These are phyloP conservation scores for Phacellophora camtschatica DNA, from an alignment of 30 jellyfish, hydroid and myxozoan species.

Conservation along the genomic window DNA sequence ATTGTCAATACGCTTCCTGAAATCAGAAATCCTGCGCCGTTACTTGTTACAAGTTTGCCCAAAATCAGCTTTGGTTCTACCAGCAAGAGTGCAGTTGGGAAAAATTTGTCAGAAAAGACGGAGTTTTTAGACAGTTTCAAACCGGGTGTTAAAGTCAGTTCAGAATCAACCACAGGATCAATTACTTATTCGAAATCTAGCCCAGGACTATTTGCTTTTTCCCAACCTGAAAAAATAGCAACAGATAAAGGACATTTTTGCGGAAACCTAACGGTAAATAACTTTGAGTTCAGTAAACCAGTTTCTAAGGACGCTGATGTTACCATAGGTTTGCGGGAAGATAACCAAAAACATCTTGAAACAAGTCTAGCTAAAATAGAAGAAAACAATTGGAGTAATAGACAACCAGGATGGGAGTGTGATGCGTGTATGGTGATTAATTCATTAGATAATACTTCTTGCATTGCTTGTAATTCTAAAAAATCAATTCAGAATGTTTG, in stretches of 20 bases:
- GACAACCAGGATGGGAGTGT: conserved; percentile 67
- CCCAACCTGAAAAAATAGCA: conserved; percentile 46
- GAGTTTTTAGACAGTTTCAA: too few relatives aligned
- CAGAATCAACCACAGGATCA: too few relatives aligned
- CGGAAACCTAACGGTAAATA: not conserved
- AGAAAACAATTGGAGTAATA: not conserved
- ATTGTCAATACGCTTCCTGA: conserved; percentile 54
- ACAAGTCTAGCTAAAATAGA: not conserved
- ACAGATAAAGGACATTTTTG: not conserved
- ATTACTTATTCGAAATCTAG: not conserved
- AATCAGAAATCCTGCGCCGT: conserved; percentile 46
- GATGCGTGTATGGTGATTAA: conserved; percentile 45
- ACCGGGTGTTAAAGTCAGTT: too few relatives aligned
- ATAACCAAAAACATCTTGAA: not conserved
- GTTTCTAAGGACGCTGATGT: conserved; percentile 2
- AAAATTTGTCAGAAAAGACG: not conserved
- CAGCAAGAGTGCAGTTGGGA: not conserved
- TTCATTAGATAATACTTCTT: not conserved
- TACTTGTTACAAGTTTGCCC: conserved; percentile 63
- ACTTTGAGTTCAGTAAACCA: conserved; percentile 74
- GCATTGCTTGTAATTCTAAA: conserved; percentile 37
- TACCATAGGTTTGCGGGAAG: not conserved
- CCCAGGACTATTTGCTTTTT: conserved; percentile 2
- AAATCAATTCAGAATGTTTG: not conserved
- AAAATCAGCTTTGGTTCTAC: conserved; percentile 31